Percentiles rank a stretch among this genome's conserved stretches.
Conservation (phyloP, 2,888 invertebrate genomes). For the Cyclophora punctaria region DNA sequence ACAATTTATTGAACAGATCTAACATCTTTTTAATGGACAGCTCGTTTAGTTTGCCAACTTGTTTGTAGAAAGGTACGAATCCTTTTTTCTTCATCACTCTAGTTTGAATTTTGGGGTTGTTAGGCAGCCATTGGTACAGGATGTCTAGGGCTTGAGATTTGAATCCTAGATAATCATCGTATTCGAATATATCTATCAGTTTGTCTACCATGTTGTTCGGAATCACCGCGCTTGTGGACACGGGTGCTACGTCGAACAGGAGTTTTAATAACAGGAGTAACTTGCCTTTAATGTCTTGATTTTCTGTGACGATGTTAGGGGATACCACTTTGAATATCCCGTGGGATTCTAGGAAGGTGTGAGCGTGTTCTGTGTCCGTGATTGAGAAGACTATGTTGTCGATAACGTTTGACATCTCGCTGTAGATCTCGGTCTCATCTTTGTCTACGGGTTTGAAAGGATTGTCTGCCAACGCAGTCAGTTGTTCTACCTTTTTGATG, state of each 20-base stretch:
- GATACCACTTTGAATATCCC: slow-evolving; percentile 41
- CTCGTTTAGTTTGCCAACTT: slow-evolving; percentile 40
- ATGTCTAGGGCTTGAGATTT: slow-evolving; percentile 48
- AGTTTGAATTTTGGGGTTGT: slow-evolving; percentile 47
- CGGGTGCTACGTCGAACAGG: slow-evolving; percentile 39
- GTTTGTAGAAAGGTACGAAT: slow-evolving; percentile 48
- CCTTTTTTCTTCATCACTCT: slow-evolving; percentile 55
- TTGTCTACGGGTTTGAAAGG: neutral
- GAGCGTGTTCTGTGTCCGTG: slow-evolving; percentile 29
- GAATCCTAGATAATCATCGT: slow-evolving; percentile 34
- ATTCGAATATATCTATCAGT: slow-evolving; percentile 48
- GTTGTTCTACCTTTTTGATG: slow-evolving; percentile 1
- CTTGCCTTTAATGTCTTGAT: slow-evolving; percentile 30
- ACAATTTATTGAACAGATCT: slow-evolving; percentile 48
- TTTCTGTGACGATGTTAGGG: slow-evolving; percentile 2
- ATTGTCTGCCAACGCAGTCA: slow-evolving; percentile 2
- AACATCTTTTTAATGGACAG: slow-evolving; percentile 34
- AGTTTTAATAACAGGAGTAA: slow-evolving; percentile 36
- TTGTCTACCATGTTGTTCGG: slow-evolving; percentile 41
- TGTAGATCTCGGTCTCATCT: slow-evolving; percentile 23
- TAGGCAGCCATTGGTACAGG: slow-evolving; percentile 46
- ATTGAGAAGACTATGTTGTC: slow-evolving; percentile 31
- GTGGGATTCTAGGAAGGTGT: slow-evolving; percentile 40
- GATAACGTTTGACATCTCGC: slow-evolving; percentile 27
- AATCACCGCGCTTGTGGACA: slow-evolving; percentile 29